Evolutionary conservation across 2,113 vertebrate species (phyloP), one percentile per base, ranked within the genome.

Genomic region (Tragelaphus scriptus): DNA sequence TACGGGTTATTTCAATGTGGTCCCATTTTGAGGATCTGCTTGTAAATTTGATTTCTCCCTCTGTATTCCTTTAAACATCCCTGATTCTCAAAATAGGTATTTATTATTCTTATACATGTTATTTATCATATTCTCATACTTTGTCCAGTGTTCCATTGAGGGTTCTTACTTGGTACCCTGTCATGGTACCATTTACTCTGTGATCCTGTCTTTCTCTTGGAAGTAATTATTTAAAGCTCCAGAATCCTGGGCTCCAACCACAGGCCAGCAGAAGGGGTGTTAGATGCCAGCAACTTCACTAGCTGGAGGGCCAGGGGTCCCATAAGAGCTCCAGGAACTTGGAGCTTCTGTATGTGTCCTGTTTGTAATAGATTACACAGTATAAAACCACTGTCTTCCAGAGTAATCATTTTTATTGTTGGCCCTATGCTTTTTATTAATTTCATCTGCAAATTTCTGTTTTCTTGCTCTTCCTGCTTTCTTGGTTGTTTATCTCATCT

Each of bases 401-500:
- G 80, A 61, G 58, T 49, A 65, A 61, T 88, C 55, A 75, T 65
- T 81, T 92, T 86, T 88, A 1, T 55, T 51, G 94, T 44, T 19
- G 36, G 32, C 36, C 51, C 21, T 7, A 15, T 94, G 65, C 36
- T 17, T 81, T 87, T 92, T 91, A 75, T 36, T 63, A 36, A 0
- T 89, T 96, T 90, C 79, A 92, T 75, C 53, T 65, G 14, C 58
- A 90, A 85, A 92, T n/a, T 71, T 80, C 77, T 94, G 51, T 94
- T 47, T 91, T 49, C 44, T 90, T 84, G 16, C 30, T 61, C 58
- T 85, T 84, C 32, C 9, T 51, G 49, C 28, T 88, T 25, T 63
- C 68, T 68, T 40, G 19, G 61, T 75, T 97, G 32, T 86, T 92
- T 55, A 88, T 61, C 88, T 93, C 55, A 11, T 80, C 82, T 85